A percentile compares a stretch with the other conserved stretches of the same genome.
Conservation (phyloP, 2,888 invertebrate genomes). For the Drosophila percnosoma region DNA sequence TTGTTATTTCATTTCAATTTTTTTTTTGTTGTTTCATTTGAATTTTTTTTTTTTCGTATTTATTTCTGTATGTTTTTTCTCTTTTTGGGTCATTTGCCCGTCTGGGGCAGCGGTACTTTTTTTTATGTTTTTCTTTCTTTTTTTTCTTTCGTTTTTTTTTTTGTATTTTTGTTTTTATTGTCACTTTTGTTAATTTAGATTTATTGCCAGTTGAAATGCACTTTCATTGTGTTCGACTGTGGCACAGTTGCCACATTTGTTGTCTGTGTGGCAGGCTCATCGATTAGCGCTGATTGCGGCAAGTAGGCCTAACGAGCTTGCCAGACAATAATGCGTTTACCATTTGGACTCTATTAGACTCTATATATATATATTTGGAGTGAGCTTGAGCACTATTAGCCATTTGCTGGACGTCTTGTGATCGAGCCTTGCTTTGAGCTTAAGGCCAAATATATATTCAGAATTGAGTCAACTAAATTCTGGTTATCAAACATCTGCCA, state of each 20-base stretch:
- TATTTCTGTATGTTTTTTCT: slow-evolving; percentile 11
- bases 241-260: slow-evolving; percentile 27
- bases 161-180: slow-evolving; percentile 51
- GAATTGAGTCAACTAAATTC: background rate
- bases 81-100: slow-evolving; percentile 76
- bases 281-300: slow-evolving; percentile 44
- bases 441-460: background rate
- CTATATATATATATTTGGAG: background rate
- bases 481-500: background rate
- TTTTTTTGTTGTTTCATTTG: slow-evolving; percentile 31
- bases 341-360: slow-evolving; percentile 1
- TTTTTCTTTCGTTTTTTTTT: background rate
- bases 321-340: slow-evolving; percentile 25
- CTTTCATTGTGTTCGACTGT: slow-evolving; percentile 59
- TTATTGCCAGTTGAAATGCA: slow-evolving; percentile 71
- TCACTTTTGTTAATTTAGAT: slow-evolving; percentile 71
- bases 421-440: background rate
- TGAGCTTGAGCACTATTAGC: background rate
- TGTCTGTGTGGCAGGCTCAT: slow-evolving; percentile 5
- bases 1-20: slow-evolving; percentile 34
- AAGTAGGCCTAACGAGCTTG: slow-evolving; percentile 40
- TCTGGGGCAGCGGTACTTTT: slow-evolving; percentile 41
- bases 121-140: slow-evolving; percentile 6
- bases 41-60: slow-evolving; percentile 7
- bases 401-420: background rate